Evolutionary conservation across 2,888 invertebrate genomes (phyloP).

Genomic region (Cylloceria caligata): DNA sequence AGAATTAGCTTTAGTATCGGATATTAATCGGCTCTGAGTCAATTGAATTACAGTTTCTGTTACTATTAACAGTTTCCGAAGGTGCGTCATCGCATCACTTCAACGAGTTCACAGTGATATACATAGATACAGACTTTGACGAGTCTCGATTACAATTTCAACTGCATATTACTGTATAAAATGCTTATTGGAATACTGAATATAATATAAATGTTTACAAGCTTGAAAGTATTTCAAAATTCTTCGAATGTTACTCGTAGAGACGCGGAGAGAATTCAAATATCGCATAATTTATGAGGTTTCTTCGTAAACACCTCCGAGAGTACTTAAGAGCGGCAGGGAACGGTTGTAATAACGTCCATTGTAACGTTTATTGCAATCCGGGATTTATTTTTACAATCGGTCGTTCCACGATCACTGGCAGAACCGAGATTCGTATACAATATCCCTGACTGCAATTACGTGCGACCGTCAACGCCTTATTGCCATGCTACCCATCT

Average conservation of each 20-base stretch:
- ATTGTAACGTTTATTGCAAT: slow-evolving; percentile 48
- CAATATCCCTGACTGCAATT: slow-evolving; percentile 65
- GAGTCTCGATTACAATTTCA: neutral
- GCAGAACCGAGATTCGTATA: neutral
- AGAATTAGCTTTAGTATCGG: too few relatives aligned
- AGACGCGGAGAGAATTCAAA: neutral
- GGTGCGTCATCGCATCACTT: too few relatives aligned
- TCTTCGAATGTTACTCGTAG: too few relatives aligned
- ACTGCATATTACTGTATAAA: neutral
- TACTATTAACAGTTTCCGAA: too few relatives aligned
- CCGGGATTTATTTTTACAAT: slow-evolving; percentile 41
- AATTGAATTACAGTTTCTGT: too few relatives aligned
- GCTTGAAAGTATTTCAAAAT: too few relatives aligned
- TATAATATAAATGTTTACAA: too few relatives aligned
- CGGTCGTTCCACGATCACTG: slow-evolving; percentile 50
- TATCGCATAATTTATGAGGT: slow-evolving; percentile 16
- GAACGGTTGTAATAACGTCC: slow-evolving; percentile 11
- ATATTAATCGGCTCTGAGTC: too few relatives aligned
- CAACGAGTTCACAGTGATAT: too few relatives aligned
- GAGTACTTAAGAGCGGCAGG: neutral
- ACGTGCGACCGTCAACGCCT: slow-evolving; percentile 59
- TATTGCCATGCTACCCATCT: slow-evolving; percentile 62
- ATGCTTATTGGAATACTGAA: neutral
- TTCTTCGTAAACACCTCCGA: neutral
- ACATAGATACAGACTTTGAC: neutral